Conservation (phyloP, 30 jellyfish, hydroid and myxozoan species). For the Morbakka virulenta region DNA sequence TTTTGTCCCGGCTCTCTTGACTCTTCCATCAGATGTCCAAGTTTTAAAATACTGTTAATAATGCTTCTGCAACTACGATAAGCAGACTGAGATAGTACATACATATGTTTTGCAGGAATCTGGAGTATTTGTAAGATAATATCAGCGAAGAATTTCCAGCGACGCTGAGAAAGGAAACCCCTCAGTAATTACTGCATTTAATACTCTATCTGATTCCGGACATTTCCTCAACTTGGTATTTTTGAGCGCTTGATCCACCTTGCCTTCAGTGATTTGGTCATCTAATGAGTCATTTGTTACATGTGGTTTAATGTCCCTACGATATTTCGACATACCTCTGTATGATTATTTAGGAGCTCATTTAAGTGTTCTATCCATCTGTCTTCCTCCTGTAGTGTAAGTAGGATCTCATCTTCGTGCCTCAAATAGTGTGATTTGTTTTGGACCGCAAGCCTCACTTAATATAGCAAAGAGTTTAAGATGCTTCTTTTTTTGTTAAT, state of each 20-base stretch:
- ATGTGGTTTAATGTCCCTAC: no score
- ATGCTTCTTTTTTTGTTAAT: slow-evolving; percentile 42
- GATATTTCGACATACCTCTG: no score
- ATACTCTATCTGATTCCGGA: slow-evolving; percentile 60
- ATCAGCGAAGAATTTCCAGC: no score
- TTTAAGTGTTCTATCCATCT: slow-evolving; percentile 59
- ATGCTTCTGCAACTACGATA: slow-evolving; percentile 62
- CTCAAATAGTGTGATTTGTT: slow-evolving; percentile 26
- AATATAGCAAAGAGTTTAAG: slow-evolving; percentile 25
- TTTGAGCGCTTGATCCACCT: slow-evolving; percentile 56
- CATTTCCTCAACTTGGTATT: slow-evolving; percentile 61
- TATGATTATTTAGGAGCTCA: slow-evolving; percentile 54
- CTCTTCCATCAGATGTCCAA: slow-evolving; percentile 47
- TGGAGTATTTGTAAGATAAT: slow-evolving; percentile 43
- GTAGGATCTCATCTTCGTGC: slow-evolving; percentile 36
- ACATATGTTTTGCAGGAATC: slow-evolving; percentile 15
- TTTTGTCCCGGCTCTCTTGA: slow-evolving; percentile 43
- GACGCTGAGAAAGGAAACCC: no score
- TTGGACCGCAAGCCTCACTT: slow-evolving; percentile 58
- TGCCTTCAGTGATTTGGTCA: slow-evolving; percentile 48
- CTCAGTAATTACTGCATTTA: slow-evolving; percentile 36
- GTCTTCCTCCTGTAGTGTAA: slow-evolving; percentile 29
- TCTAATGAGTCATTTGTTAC: slow-evolving; percentile 63
- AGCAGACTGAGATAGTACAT: slow-evolving; percentile 53
- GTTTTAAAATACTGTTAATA: slow-evolving; percentile 32